A percentile compares a stretch with the other conserved stretches of the same genome.
Conservation (phyloP, 30 jellyfish, hydroid and myxozoan genomes). For the Cassiopea andromeda region DNA sequence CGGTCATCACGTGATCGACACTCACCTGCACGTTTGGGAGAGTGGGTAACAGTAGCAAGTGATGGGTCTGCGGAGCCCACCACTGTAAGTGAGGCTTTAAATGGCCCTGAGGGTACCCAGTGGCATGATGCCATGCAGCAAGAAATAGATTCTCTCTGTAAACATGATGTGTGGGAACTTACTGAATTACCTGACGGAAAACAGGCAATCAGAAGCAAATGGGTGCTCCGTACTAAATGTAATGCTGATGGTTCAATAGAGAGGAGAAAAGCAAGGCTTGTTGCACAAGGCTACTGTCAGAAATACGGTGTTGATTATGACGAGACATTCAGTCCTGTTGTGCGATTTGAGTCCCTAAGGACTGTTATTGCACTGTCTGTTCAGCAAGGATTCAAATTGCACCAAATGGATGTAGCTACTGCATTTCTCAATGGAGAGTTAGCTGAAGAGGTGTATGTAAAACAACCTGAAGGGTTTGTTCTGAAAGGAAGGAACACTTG, state of each 20-base stretch:
- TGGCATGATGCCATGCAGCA: slow-evolving; percentile 54
- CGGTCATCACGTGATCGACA: slow-evolving; percentile 11
- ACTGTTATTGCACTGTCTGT: slow-evolving; percentile 60
- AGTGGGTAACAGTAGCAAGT: slow-evolving; percentile 16
- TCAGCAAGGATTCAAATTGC: neutral
- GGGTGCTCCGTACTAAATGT: slow-evolving; percentile 41
- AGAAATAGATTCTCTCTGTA: slow-evolving; percentile 31
- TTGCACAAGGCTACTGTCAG: slow-evolving; percentile 58
- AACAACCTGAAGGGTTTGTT: slow-evolving; percentile 76
- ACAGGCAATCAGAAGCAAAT: slow-evolving; percentile 50
- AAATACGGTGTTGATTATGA: slow-evolving; percentile 57
- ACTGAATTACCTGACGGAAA: slow-evolving; percentile 24
- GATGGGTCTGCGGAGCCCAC: slow-evolving; percentile 6
- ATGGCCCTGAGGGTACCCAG: slow-evolving; percentile 4
- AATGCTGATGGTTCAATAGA: slow-evolving; percentile 45
- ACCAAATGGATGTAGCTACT: neutral
- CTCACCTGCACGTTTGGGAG: slow-evolving; percentile 48
- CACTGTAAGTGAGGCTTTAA: slow-evolving; percentile 10
- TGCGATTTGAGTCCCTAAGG: slow-evolving; percentile 52
- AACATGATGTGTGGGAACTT: slow-evolving; percentile 56
- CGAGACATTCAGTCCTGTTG: slow-evolving; percentile 58
- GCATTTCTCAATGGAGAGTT: slow-evolving; percentile 63
- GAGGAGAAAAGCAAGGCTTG: slow-evolving; percentile 57
- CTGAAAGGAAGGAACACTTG: slow-evolving; percentile 37
- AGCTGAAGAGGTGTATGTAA: slow-evolving; percentile 59